Percentiles rank a stretch among this genome's conserved stretches.
These are phyloP conservation scores for Diadophis punctatus DNA, from an alignment of 2,113 vertebrate species.

Conservation along the genomic window DNA sequence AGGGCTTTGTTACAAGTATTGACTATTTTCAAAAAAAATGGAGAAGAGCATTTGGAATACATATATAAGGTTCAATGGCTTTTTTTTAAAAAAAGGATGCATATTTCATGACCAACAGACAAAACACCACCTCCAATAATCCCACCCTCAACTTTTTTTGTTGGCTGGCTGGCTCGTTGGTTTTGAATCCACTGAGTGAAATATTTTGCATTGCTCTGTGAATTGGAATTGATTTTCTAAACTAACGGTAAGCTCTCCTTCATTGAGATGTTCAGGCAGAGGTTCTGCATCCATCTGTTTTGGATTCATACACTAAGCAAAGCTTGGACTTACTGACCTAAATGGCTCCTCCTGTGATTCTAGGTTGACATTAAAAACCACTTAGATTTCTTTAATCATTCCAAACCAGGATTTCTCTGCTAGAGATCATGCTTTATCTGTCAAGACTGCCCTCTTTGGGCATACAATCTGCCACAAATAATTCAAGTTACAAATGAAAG, in stretches of 20 bases:
- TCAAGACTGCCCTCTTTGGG: neutral
- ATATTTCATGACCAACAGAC: neutral
- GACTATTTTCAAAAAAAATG: neutral
- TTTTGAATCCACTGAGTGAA: neutral
- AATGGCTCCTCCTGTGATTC: neutral
- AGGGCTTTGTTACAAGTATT: neutral
- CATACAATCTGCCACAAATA: neutral
- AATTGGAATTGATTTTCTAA: neutral
- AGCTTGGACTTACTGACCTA: neutral
- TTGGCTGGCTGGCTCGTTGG: neutral
- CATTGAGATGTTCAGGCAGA: neutral
- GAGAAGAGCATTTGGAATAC: neutral
- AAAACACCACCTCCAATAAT: neutral
- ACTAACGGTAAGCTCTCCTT: neutral
- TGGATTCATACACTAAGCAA: neutral
- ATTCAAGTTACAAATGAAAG: neutral
- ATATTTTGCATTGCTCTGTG: neutral
- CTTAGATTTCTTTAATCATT: neutral
- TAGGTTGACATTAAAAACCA: neutral
- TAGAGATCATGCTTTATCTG: neutral
- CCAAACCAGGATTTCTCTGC: neutral
- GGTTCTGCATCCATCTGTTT: neutral
- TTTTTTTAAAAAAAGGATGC: neutral
- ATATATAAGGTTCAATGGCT: neutral
- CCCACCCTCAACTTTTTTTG: neutral